Evolutionary conservation across 1,140 invertebrate species (phyloP).

Genomic region (Macrobrachium rosenbergii): DNA sequence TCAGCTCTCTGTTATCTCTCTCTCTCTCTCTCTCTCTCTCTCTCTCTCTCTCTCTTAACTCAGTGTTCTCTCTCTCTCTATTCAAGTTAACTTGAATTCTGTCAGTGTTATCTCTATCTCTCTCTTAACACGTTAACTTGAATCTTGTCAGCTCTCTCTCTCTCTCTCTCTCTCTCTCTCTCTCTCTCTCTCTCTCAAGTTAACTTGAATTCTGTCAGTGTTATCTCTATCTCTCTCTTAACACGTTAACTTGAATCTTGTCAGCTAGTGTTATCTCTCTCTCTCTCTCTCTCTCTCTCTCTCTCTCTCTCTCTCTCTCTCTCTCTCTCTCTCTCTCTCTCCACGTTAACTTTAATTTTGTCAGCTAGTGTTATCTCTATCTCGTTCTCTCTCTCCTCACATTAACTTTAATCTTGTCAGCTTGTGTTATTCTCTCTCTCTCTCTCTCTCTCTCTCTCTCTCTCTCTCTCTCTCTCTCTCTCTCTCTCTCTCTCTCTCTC

Average conservation of each 20-base stretch:
- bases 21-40: neutral
- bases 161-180: constrained; percentile 5
- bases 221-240: too few relatives aligned
- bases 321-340: too few relatives aligned
- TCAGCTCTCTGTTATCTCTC: neutral
- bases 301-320: too few relatives aligned
- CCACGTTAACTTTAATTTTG: too few relatives aligned
- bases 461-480: constrained; percentile 35
- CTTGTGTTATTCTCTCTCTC: constrained; percentile 19
- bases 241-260: neutral
- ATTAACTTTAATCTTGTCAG: neutral
- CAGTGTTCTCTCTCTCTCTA: too few relatives aligned
- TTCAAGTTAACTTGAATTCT: neutral
- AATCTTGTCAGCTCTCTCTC: neutral
- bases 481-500: constrained; percentile 36
- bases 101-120: neutral
- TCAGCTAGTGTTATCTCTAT: neutral
- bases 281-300: too few relatives aligned
- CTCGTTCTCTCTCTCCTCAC: constrained; percentile 30
- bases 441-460: constrained; percentile 34
- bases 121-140: neutral
- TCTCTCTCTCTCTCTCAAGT: too few relatives aligned
- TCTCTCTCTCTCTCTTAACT: too few relatives aligned
- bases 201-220: too few relatives aligned
- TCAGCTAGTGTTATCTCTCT: too few relatives aligned